These are phyloP conservation scores for roundworm (Caenorhabditis elegans) DNA, from an alignment of 1,140 invertebrate species.

Conservation along the genomic window DNA sequence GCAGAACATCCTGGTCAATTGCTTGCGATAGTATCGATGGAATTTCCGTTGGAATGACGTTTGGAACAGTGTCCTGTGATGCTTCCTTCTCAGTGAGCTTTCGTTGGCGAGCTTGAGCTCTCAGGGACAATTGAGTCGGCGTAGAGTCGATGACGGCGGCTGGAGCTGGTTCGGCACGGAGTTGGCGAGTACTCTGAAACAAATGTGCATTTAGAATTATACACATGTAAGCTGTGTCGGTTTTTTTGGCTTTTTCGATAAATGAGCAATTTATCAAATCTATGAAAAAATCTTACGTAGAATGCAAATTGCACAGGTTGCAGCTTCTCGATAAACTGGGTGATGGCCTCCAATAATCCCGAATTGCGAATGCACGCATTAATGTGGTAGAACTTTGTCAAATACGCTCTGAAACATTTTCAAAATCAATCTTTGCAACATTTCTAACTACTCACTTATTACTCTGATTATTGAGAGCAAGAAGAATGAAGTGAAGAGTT, in stretches of 20 bases:
- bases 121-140: background rate
- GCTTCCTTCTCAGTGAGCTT: slow-evolving; percentile 6
- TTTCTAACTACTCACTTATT: slow-evolving; percentile 42
- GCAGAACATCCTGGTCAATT: background rate
- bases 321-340: slow-evolving; percentile 41
- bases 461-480: slow-evolving; percentile 4
- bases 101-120: background rate
- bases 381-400: slow-evolving; percentile 16
- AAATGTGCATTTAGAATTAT: background rate
- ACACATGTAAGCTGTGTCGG: too few relatives aligned
- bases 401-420: slow-evolving; percentile 36
- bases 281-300: too few relatives aligned
- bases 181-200: background rate
- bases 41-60: background rate
- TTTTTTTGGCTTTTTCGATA: too few relatives aligned
- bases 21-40: background rate
- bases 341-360: slow-evolving; percentile 44
- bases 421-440: too few relatives aligned
- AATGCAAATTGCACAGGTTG: slow-evolving; percentile 50
- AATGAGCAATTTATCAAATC: too few relatives aligned
- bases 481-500: slow-evolving; percentile 24
- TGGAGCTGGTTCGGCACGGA: background rate
- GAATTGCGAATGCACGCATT: slow-evolving; percentile 48
- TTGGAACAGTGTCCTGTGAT: background rate
- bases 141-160: background rate